phyloP scores from a whole-genome alignment of 2,797 vertebrate species.

The Clangula hyemalis region DNA sequence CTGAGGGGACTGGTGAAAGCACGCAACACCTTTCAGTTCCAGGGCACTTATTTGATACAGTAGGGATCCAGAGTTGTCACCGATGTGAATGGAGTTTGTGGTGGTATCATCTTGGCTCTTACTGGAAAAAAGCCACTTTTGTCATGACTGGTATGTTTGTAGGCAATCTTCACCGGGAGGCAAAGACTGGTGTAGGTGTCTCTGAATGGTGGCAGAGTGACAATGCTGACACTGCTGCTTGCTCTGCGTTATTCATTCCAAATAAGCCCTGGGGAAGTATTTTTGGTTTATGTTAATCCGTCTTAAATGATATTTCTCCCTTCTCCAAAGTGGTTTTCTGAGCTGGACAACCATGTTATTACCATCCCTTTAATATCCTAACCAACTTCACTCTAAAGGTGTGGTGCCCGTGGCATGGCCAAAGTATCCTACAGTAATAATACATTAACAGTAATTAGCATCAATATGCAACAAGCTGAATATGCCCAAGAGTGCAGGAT shows the following conservation, averaged over 20 bases:
- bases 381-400: neutral
- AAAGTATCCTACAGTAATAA: neutral
- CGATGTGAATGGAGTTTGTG: neutral
- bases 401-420: neutral
- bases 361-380: neutral
- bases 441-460: neutral
- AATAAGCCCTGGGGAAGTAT: neutral
- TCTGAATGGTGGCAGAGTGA: neutral
- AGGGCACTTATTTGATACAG: neutral
- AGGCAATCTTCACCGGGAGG: neutral
- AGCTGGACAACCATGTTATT: neutral
- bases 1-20: neutral
- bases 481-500: neutral
- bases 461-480: neutral
- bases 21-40: neutral
- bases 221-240: neutral
- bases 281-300: neutral
- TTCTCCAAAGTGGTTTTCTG: neutral
- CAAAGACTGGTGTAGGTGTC: neutral
- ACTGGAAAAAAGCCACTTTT: neutral
- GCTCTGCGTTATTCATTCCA: neutral
- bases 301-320: neutral
- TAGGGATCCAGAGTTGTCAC: neutral
- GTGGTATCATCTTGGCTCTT: neutral
- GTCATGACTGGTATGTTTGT: neutral